Evolutionary conservation across 2,113 vertebrate genomes (phyloP).

Genomic region (Bos taurus): DNA sequence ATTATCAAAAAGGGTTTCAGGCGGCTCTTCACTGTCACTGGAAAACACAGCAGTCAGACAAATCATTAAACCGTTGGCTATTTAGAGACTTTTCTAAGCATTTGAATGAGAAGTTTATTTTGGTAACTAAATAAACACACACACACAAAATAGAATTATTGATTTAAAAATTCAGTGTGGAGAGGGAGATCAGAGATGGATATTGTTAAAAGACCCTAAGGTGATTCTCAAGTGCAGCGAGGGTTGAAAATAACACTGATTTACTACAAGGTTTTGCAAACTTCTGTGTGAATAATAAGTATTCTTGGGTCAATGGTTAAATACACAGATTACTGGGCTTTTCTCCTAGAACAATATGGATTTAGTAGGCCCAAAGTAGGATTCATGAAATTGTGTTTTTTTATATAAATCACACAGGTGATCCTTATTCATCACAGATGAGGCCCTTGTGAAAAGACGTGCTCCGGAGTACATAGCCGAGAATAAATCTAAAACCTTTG

Average conservation of each 20-base stretch:
- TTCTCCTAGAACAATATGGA: neutral
- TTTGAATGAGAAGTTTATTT: neutral
- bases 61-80: neutral
- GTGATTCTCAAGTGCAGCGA: neutral
- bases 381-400: neutral
- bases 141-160: neutral
- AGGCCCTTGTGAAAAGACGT: neutral
- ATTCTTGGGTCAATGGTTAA: neutral
- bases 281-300: neutral
- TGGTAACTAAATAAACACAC: neutral
- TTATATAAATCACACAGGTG: neutral
- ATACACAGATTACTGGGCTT: neutral
- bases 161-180: neutral
- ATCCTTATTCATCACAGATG: neutral
- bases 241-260: neutral
- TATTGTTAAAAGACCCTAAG: neutral
- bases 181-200: neutral
- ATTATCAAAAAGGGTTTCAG: constrained; percentile 85
- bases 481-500: neutral
- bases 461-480: neutral
- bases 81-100: neutral
- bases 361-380: neutral
- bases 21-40: constrained; percentile 94
- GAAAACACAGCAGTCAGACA: constrained; percentile 40
- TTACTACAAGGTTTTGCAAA: neutral